Percentiles rank a stretch among this genome's conserved stretches.
phyloP scores from a whole-genome alignment of 2,888 invertebrate genomes.

The Acanthosepion pharaonis region DNA sequence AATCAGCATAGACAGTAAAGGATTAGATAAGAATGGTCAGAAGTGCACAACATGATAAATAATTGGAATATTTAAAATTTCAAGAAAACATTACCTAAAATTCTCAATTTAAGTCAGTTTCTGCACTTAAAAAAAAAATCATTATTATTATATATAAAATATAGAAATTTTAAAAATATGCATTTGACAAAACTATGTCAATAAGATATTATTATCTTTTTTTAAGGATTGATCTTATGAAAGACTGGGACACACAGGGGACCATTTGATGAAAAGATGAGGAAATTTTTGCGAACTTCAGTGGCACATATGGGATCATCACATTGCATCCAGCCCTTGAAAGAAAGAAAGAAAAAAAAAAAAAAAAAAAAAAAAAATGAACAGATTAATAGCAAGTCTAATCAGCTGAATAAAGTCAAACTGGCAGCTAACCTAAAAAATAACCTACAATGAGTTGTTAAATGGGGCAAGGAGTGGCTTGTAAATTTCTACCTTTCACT shows the following conservation, averaged over 20 bases:
- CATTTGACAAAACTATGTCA: not conserved
- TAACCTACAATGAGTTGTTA: too few relatives aligned
- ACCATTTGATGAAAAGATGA: slow-evolving; percentile 77
- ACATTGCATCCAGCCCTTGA: slow-evolving; percentile 85
- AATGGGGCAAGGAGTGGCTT: too few relatives aligned
- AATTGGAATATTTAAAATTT: too few relatives aligned
- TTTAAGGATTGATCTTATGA: too few relatives aligned
- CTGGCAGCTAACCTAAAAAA: not conserved
- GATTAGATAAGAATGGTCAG: too few relatives aligned
- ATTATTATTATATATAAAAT: too few relatives aligned
- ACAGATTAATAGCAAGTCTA: not conserved
- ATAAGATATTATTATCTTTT: slow-evolving; percentile 71
- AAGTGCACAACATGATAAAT: too few relatives aligned
- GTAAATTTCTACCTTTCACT: too few relatives aligned
- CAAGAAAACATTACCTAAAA: too few relatives aligned
- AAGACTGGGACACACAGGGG: slow-evolving; percentile 86
- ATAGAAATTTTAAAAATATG: not conserved
- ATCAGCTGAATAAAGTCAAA: not conserved
- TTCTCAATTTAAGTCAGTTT: too few relatives aligned
- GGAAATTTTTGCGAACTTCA: slow-evolving; percentile 81
- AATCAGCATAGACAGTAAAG: too few relatives aligned
- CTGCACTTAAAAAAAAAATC: too few relatives aligned
- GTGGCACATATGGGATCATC: slow-evolving; percentile 90
- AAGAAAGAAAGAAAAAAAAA: slow-evolving; percentile 49
- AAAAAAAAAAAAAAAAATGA: not conserved